Percentiles rank a stretch among this genome's conserved stretches.
Conservation (phyloP, 2,797 vertebrate genomes). For the Lagodon rhomboides region DNA sequence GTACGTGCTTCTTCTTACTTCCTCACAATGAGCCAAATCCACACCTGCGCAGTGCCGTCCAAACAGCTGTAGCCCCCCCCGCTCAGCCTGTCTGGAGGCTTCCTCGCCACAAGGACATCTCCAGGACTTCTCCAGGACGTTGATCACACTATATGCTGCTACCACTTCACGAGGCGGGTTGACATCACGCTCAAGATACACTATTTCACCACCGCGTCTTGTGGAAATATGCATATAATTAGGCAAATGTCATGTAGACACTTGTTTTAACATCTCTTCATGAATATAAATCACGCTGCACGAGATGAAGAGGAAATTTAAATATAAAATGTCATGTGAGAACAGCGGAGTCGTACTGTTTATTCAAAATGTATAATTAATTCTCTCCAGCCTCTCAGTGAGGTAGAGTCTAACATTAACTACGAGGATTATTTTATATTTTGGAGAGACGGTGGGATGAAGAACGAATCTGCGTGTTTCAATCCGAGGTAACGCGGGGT, state of each 20-base stretch:
- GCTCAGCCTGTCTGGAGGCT: neutral
- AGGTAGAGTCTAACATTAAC: conserved; percentile 31
- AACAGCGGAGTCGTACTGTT: conserved; percentile 37
- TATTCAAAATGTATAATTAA: conserved; percentile 52
- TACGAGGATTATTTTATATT: conserved; percentile 32
- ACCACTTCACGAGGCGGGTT: no score
- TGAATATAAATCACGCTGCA: neutral
- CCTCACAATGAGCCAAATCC: neutral
- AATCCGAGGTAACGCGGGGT: neutral
- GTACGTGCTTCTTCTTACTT: conserved; percentile 3
- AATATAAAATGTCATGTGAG: conserved; percentile 46
- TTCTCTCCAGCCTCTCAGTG: conserved; percentile 25
- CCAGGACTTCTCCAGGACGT: conserved; percentile 5
- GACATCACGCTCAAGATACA: no score
- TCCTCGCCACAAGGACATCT: neutral
- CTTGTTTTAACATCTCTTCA: conserved; percentile 13
- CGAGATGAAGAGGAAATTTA: conserved; percentile 29
- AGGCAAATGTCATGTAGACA: neutral
- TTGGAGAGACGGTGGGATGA: conserved; percentile 9
- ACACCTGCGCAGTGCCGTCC: neutral
- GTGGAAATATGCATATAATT: neutral
- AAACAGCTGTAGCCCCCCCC: neutral
- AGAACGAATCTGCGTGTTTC: neutral
- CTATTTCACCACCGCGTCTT: neutral
- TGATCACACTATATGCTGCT: neutral